Conservation (phyloP, 2,888 invertebrate genomes). For the Argyra leucocephala region DNA sequence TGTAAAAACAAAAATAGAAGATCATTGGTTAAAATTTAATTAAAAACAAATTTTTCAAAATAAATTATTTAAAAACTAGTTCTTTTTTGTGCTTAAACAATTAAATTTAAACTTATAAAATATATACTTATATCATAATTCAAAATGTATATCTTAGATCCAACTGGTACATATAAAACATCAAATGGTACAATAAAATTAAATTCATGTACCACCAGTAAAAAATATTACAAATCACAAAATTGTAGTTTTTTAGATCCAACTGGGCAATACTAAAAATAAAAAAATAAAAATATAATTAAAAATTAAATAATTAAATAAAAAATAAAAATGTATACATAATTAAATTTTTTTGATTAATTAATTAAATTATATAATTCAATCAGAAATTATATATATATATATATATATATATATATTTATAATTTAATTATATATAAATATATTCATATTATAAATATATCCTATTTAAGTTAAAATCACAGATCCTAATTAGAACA, state of each 20-base stretch:
- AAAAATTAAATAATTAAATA: no score
- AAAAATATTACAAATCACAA: conserved; percentile 7
- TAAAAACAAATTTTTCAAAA: conserved; percentile 9
- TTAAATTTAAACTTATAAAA: conserved; percentile 11
- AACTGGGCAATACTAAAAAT: conserved; percentile 39
- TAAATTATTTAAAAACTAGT: no score
- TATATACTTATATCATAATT: conserved; percentile 27
- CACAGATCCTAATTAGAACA: background rate
- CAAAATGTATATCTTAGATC: conserved; percentile 34
- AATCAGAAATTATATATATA: no score
- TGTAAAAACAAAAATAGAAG: conserved; percentile 9
- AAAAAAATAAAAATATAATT: background rate
- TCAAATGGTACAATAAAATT: conserved; percentile 28
- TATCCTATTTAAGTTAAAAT: no score
- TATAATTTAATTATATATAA: background rate
- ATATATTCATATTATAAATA: background rate
- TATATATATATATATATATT: background rate
- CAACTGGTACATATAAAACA: conserved; percentile 41
- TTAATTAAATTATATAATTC: no score
- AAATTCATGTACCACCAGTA: background rate
- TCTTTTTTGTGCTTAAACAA: conserved; percentile 10
- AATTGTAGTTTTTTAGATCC: conserved; percentile 34
- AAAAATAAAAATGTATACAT: no score
- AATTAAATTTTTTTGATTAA: no score
- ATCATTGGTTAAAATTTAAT: no score